Conservation (phyloP, 2,888 invertebrate genomes). For the Bellardia pandia region DNA sequence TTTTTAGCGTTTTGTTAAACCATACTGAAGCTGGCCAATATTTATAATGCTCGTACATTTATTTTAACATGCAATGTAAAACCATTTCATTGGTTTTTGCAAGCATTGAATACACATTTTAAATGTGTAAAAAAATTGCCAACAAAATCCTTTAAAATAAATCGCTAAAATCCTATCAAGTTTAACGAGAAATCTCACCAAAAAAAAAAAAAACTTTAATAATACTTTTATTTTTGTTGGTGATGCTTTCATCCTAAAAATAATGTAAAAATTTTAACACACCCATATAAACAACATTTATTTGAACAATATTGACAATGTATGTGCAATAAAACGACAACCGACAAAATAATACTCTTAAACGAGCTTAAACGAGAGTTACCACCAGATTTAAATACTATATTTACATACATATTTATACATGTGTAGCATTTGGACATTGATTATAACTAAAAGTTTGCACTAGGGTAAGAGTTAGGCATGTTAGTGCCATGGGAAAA, state of each 20-base stretch:
- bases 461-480: not conserved
- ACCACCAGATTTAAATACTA: conserved; percentile 64
- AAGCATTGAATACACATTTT: conserved; percentile 14
- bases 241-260: not conserved
- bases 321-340: conserved; percentile 50
- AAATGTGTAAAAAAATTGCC: conserved; percentile 10
- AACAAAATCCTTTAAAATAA: conserved; percentile 48
- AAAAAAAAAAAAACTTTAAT: conserved; percentile 1
- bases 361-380: conserved; percentile 59
- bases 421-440: not conserved
- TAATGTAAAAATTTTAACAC: not conserved
- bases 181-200: not conserved
- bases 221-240: conserved; percentile 1
- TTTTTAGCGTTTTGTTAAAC: not conserved
- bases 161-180: conserved; percentile 22
- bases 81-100: conserved; percentile 25
- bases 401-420: not conserved
- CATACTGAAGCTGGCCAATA: conserved; percentile 36
- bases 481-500: not conserved
- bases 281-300: conserved; percentile 16
- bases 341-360: conserved; percentile 65
- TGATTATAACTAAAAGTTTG: not conserved
- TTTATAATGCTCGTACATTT: conserved; percentile 36
- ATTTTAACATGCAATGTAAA: conserved; percentile 43
- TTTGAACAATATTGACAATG: conserved; percentile 68